Percentiles rank a stretch among this genome's conserved stretches.
Conservation (phyloP, 2,113 vertebrate genomes). For the Pelodiscus sinensis region DNA sequence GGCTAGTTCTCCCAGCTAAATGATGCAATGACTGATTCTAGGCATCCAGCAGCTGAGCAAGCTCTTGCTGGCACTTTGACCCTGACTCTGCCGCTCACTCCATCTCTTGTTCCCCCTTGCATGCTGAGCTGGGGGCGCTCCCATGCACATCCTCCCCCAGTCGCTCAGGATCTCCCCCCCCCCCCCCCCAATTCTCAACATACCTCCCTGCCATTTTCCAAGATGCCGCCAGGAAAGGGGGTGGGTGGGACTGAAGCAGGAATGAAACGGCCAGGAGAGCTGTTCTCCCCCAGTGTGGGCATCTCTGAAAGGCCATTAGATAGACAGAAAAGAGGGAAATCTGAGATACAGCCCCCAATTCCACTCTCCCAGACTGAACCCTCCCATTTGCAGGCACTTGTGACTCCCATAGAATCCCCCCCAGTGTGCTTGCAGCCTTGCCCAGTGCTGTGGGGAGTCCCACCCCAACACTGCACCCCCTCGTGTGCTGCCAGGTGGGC, state of each 20-base stretch:
- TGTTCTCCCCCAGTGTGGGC: background rate
- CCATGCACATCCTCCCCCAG: fast-evolving
- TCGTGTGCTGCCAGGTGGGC: background rate
- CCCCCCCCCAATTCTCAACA: background rate
- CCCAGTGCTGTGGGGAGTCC: background rate
- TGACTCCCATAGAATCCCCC: background rate
- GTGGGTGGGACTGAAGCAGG: background rate
- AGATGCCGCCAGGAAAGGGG: background rate
- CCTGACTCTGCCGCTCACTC: too few relatives aligned
- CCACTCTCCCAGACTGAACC: fast-evolving
- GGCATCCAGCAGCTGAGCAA: background rate
- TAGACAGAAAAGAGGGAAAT: background rate
- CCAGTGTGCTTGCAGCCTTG: too few relatives aligned
- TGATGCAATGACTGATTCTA: background rate
- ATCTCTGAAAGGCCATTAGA: background rate
- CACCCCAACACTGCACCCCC: background rate
- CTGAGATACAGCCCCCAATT: background rate
- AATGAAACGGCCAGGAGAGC: background rate
- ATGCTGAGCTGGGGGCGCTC: background rate
- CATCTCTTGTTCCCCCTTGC: background rate
- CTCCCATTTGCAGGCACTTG: background rate
- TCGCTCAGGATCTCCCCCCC: background rate
- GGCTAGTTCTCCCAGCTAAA: background rate
- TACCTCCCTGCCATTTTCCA: background rate
- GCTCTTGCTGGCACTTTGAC: background rate